phyloP scores from a whole-genome alignment of 2,113 vertebrate genomes.

The Parus major region DNA sequence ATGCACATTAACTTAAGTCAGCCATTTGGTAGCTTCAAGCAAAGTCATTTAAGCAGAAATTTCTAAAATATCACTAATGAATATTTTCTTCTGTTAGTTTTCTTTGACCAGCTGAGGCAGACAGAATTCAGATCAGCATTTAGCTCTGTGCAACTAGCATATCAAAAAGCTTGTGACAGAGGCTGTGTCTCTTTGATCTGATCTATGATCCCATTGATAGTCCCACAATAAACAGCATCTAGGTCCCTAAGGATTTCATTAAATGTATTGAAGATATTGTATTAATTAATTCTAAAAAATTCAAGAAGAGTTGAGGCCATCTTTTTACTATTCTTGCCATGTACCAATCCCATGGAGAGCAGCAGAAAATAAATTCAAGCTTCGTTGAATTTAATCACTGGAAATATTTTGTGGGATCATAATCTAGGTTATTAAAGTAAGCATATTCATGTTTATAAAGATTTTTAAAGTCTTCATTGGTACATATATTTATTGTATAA shows the following conservation, averaged over 20 bases:
- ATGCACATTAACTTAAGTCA: neutral
- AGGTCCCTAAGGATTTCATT: neutral
- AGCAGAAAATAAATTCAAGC: neutral
- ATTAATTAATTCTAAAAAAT: neutral
- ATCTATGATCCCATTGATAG: neutral
- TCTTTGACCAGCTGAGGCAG: neutral
- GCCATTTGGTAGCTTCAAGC: neutral
- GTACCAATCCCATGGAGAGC: neutral
- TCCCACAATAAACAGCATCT: neutral
- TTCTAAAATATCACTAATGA: neutral
- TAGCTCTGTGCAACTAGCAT: neutral
- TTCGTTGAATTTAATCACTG: neutral
- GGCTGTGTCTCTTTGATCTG: neutral
- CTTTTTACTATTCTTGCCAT: neutral
- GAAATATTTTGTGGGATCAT: neutral
- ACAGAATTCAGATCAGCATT: neutral
- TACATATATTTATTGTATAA: neutral
- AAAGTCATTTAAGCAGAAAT: neutral
- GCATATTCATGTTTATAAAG: neutral
- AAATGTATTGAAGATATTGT: neutral
- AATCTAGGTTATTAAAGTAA: neutral
- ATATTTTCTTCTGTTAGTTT: neutral
- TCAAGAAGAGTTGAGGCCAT: neutral
- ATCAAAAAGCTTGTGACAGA: constrained; percentile 3
- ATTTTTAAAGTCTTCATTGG: neutral